Evolutionary conservation across 2,797 vertebrate genomes (phyloP), one percentile per base, ranked within the genome.

Genomic region (Buceros bicornis): DNA sequence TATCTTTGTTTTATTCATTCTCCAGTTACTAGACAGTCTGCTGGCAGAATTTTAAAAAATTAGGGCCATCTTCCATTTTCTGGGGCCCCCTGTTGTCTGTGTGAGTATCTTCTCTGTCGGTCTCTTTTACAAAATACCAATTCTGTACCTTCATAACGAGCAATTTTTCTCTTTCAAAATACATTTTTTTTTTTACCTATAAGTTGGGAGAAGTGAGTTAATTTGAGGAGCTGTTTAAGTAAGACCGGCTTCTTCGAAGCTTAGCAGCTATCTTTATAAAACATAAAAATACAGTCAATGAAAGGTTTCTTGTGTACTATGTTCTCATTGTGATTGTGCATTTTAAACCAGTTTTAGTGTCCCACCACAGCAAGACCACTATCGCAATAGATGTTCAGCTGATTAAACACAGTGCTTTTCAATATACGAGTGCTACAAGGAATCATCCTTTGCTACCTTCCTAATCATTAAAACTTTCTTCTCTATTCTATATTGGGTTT

Each of bases 181-280:
- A 26, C 0, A 21, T 0, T 1, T 28, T 18, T 1, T 29, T 18
- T 58, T 51, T 20, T 18, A 15, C 13, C 37, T 77, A 17, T 15
- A 51, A 57, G 45, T 3, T 25, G 43, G 9, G 16, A 64, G 6
- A 45, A 65, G 22, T 24, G 45, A 50, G 33, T 61, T 70, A 76
- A 74, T 31, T 48, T 62, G 29, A 58, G 26, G 26, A 85, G 86
- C 33, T 53, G 3, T 61, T 92, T 79, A 65, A 67, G 72, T 66
- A 87, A 73, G 24, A 71, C 56, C 33, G 48, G 14, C 6, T 87
- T 91, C 29, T 64, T 78, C 83, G 31, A 50, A 42, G 19, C n/a
- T 86, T 79, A 82, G 10, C 65, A 87, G 28, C 33, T 31, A 89
- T 33, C 29, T 84, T 94, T 29, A 62, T 71, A 70, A 92, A 92